Conservation (phyloP, 2,888 invertebrate genomes). For the Ophion obscuratus region DNA sequence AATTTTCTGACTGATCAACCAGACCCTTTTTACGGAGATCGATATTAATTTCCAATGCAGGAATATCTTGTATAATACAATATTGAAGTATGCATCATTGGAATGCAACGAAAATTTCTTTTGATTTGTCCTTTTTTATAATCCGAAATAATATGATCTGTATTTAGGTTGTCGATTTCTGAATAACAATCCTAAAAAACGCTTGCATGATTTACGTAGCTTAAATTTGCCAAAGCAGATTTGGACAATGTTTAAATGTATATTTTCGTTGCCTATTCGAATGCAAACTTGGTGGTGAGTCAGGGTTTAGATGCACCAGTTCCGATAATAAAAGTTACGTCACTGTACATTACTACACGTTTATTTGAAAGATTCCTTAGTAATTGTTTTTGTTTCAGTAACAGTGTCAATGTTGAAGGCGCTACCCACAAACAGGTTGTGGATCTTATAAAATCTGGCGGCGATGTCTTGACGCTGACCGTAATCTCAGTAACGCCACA, state of each 20-base stretch:
- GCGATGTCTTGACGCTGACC: slow-evolving; percentile 97
- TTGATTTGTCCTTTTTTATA: too few relatives aligned
- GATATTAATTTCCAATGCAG: background rate
- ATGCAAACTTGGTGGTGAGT: background rate
- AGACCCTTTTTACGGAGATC: background rate
- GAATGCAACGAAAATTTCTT: too few relatives aligned
- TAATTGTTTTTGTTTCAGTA: slow-evolving; percentile 88
- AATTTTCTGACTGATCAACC: background rate
- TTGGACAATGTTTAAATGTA: background rate
- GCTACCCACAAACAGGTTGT: slow-evolving; percentile 99
- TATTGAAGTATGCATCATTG: too few relatives aligned
- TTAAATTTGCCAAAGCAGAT: background rate
- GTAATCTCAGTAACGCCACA: slow-evolving; percentile 98
- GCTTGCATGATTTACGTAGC: background rate
- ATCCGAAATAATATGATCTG: too few relatives aligned
- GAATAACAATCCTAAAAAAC: background rate
- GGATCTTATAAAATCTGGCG: slow-evolving; percentile 99
- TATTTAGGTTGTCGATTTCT: background rate
- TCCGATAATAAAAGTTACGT: background rate
- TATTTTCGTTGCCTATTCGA: background rate
- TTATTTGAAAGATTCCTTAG: slow-evolving; percentile 4
- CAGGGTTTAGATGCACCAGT: background rate
- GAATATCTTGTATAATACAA: background rate
- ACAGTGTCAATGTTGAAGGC: slow-evolving; percentile 99
- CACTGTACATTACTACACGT: background rate